phyloP scores from a whole-genome alignment of 2,113 vertebrate genomes.

The Chaenogobius annularis region DNA sequence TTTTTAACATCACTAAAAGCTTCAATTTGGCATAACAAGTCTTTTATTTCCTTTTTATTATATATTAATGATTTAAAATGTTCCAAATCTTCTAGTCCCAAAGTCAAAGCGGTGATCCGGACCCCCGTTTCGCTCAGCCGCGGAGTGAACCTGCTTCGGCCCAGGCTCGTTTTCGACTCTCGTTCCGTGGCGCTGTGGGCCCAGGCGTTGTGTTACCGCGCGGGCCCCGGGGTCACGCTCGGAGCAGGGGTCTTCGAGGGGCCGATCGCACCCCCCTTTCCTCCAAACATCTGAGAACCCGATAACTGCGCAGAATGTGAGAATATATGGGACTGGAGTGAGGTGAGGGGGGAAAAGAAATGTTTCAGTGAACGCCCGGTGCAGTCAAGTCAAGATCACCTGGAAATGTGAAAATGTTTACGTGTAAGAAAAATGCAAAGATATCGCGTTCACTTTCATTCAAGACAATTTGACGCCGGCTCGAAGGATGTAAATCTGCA shows the following conservation, averaged over 20 bases:
- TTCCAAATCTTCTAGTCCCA: too few relatives aligned
- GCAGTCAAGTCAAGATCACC: background rate
- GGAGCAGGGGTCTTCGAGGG: slow-evolving; percentile 53
- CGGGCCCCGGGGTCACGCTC: slow-evolving; percentile 49
- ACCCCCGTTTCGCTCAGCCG: background rate
- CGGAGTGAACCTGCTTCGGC: slow-evolving; percentile 22
- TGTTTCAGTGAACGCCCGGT: background rate
- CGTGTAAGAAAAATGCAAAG: too few relatives aligned
- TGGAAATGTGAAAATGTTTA: background rate
- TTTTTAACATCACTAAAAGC: too few relatives aligned
- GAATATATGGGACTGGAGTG: slow-evolving; percentile 58
- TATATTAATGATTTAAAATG: too few relatives aligned
- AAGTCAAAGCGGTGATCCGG: background rate
- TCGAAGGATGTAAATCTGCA: too few relatives aligned
- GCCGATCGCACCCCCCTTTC: slow-evolving; percentile 24
- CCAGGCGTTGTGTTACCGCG: slow-evolving; percentile 69
- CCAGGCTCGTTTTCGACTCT: background rate
- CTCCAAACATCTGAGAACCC: slow-evolving; percentile 63
- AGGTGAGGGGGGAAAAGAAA: slow-evolving; percentile 36
- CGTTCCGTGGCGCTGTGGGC: slow-evolving; percentile 61
- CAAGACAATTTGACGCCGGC: too few relatives aligned
- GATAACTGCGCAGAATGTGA: slow-evolving; percentile 66
- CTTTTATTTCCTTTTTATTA: too few relatives aligned
- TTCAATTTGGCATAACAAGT: too few relatives aligned
- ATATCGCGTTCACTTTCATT: too few relatives aligned